A percentile compares a stretch with the other conserved stretches of the same genome.
Evolutionary conservation across 2,797 vertebrate genomes (phyloP).

Genomic region (Mastacembelus armatus): DNA sequence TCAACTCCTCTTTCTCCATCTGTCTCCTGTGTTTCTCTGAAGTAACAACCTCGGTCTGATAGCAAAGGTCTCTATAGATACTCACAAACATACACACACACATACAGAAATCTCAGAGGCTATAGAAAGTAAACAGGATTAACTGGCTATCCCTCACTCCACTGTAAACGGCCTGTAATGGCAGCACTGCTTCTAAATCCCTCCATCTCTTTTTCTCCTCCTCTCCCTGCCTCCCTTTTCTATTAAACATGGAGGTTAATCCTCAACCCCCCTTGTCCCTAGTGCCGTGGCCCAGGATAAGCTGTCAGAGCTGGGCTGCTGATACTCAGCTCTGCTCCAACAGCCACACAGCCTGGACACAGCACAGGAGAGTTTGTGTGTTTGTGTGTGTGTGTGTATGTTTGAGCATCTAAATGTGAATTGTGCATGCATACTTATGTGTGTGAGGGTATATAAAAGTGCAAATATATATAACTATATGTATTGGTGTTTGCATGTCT

Average conservation of each 20-base stretch:
- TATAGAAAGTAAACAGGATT: constrained; percentile 86
- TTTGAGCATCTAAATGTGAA: neutral
- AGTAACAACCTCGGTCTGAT: constrained; percentile 62
- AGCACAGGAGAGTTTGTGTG: constrained; percentile 3
- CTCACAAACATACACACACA: constrained; percentile 35
- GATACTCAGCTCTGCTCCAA: constrained; percentile 71
- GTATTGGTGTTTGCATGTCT: constrained; percentile 28
- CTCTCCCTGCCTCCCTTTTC: constrained; percentile 65
- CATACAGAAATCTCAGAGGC: constrained; percentile 66
- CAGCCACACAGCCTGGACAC: constrained; percentile 56
- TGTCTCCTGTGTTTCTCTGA: constrained; percentile 35
- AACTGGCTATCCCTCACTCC: constrained; percentile 78
- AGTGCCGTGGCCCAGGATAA: constrained; percentile 71
- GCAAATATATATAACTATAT: constrained; percentile 21
- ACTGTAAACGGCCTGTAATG: constrained; percentile 83
- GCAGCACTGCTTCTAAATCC: constrained; percentile 81
- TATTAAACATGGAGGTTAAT: constrained; percentile 85
- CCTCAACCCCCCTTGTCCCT: constrained; percentile 71
- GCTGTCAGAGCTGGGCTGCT: constrained; percentile 72
- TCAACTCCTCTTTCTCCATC: constrained; percentile 37
- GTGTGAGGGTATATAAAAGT: constrained; percentile 5
- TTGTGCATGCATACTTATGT: neutral
- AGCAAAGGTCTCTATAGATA: constrained; percentile 48
- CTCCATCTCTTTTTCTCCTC: constrained; percentile 58
- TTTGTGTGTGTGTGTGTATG: neutral